Conservation (phyloP, 1,140 invertebrate genomes). For the Chelonus insularis region DNA sequence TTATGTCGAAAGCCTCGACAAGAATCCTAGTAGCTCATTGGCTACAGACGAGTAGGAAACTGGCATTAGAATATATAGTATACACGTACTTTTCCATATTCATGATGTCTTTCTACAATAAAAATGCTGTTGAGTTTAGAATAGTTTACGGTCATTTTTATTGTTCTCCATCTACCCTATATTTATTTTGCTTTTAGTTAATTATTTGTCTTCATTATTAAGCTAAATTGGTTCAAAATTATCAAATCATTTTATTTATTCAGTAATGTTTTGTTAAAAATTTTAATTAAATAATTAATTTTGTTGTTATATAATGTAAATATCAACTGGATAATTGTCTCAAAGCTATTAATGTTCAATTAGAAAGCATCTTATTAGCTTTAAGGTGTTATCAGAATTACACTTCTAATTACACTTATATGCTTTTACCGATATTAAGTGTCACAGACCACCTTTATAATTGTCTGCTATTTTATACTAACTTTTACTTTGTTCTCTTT, state of each 20-base stretch:
- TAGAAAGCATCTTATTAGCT: conserved; percentile 49
- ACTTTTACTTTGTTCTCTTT: too few relatives aligned
- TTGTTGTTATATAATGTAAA: conserved; percentile 36
- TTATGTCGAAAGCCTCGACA: conserved; percentile 36
- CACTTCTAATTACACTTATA: conserved; percentile 39
- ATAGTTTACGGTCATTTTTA: conserved; percentile 7
- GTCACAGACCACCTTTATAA: too few relatives aligned
- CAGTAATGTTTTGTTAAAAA: conserved; percentile 8
- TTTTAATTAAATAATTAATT: neutral
- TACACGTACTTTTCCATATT: conserved; percentile 32
- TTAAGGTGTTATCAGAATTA: conserved; percentile 44
- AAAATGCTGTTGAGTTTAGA: conserved; percentile 13
- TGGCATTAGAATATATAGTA: conserved; percentile 31
- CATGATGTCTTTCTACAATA: conserved; percentile 28
- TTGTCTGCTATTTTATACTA: too few relatives aligned
- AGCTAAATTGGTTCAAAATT: neutral
- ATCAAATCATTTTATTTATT: too few relatives aligned
- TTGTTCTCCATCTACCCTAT: neutral
- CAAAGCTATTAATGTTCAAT: conserved; percentile 44
- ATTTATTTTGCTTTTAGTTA: neutral
- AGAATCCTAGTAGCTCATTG: conserved; percentile 34
- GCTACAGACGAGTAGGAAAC: conserved; percentile 17
- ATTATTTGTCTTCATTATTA: neutral
- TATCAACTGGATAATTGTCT: conserved; percentile 43
- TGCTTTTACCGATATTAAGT: conserved; percentile 28